Evolutionary conservation across 2,797 vertebrate species (phyloP).

Genomic region (Sebastolobus alascanus): DNA sequence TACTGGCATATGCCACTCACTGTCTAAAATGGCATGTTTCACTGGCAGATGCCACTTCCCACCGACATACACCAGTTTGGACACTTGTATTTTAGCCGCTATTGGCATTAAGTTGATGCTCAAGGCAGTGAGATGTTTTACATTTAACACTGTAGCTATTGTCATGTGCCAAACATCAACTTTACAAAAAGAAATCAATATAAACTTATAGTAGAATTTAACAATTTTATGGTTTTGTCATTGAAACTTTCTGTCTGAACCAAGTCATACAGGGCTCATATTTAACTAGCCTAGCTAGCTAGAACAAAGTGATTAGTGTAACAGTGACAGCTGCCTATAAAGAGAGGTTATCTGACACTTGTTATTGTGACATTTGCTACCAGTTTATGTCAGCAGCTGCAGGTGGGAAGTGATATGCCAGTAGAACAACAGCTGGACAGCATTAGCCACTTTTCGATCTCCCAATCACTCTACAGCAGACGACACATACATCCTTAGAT

Average conservation of each 20-base stretch:
- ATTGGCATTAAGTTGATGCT: neutral
- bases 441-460: neutral
- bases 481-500: conserved; percentile 10
- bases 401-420: neutral
- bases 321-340: neutral
- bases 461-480: neutral
- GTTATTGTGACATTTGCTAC: neutral
- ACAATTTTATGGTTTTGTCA: neutral
- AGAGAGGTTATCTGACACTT: neutral
- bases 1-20: no score
- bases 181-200: neutral
- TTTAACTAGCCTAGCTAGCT: neutral
- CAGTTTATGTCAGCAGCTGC: neutral
- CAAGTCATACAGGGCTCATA: neutral
- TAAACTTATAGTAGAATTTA: neutral
- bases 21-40: neutral
- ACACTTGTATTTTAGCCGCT: neutral
- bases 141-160: neutral
- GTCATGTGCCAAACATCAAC: neutral
- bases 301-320: neutral
- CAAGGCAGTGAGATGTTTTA: neutral
- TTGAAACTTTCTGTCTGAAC: neutral
- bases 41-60: neutral
- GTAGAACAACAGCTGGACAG: conserved; percentile 4
- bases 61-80: neutral